Percentiles rank a stretch among this genome's conserved stretches.
Conservation (phyloP, 2,888 invertebrate species). For the Diplolepis rosae region DNA sequence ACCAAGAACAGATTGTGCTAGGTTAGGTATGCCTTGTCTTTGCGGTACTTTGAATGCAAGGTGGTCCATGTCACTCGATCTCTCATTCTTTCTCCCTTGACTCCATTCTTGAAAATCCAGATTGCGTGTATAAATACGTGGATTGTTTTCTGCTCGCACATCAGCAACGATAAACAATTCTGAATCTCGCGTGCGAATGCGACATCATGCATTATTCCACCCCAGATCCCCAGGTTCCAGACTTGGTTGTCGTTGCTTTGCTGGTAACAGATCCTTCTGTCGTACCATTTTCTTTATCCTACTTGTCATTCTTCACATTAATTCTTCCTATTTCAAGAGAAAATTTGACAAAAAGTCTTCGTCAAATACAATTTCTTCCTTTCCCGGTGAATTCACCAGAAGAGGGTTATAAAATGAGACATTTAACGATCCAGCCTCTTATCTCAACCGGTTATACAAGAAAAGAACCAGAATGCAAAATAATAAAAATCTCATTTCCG, state of each 20-base stretch:
- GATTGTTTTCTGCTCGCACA: slow-evolving; percentile 59
- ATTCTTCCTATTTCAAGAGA: neutral
- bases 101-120: slow-evolving; percentile 29
- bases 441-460: slow-evolving; percentile 8
- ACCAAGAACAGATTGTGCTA: slow-evolving; percentile 44
- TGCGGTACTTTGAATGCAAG: slow-evolving; percentile 36
- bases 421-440: slow-evolving; percentile 15
- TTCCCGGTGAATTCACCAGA: neutral
- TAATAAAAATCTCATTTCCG: slow-evolving; percentile 16
- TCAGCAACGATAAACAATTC: slow-evolving; percentile 52
- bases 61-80: slow-evolving; percentile 50
- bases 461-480: slow-evolving; percentile 1
- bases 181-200: slow-evolving; percentile 54
- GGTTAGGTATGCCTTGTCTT: slow-evolving; percentile 45
- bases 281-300: neutral
- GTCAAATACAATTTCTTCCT: neutral
- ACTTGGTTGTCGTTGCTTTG: slow-evolving; percentile 37
- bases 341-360: neutral
- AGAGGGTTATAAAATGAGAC: neutral
- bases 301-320: neutral
- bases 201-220: slow-evolving; percentile 66
- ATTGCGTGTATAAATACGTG: slow-evolving; percentile 56
- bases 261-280: slow-evolving; percentile 38
- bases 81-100: slow-evolving; percentile 33
- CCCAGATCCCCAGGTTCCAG: slow-evolving; percentile 47